Evolutionary conservation across 1,140 invertebrate genomes (phyloP).

Genomic region (Thalassaphorura encarpata): DNA sequence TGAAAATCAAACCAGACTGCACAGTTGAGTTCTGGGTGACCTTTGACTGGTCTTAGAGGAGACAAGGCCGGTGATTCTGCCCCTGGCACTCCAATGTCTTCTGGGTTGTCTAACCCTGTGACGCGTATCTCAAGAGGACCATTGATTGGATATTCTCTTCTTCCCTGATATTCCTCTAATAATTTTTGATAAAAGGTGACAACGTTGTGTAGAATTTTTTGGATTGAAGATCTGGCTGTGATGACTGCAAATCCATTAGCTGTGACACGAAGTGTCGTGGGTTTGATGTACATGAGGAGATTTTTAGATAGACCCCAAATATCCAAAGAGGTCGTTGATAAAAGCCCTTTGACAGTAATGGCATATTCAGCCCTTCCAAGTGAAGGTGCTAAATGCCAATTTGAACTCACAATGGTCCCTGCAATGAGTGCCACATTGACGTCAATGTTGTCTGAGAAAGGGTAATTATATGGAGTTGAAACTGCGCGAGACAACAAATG

Average conservation of each 20-base stretch:
- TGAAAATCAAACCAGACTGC: too few species aligned
- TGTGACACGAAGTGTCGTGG: background rate
- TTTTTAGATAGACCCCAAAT: conserved; percentile 22
- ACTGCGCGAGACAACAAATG: background rate
- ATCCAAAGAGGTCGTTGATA: conserved; percentile 6
- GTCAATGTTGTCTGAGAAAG: conserved; percentile 14
- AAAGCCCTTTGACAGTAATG: background rate
- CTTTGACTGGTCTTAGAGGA: background rate
- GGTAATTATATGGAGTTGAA: conserved; percentile 12
- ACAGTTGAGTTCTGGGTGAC: conserved; percentile 1
- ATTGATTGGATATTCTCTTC: conserved; percentile 16
- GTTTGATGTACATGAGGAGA: conserved; percentile 13
- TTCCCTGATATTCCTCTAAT: background rate
- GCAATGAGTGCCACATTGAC: background rate
- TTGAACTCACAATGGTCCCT: background rate
- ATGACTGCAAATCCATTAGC: conserved; percentile 13
- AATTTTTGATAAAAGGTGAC: background rate
- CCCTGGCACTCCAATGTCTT: background rate
- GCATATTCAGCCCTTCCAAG: background rate
- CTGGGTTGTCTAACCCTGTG: conserved; percentile 8
- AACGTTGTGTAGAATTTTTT: conserved; percentile 4
- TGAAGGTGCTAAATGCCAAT: background rate
- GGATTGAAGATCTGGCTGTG: conserved; percentile 3
- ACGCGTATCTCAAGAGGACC: conserved; percentile 11
- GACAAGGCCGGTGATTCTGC: conserved; percentile 1